Base-by-base conservation (phyloP, 2,797 vertebrate species). In the Betta splendens region DNA sequence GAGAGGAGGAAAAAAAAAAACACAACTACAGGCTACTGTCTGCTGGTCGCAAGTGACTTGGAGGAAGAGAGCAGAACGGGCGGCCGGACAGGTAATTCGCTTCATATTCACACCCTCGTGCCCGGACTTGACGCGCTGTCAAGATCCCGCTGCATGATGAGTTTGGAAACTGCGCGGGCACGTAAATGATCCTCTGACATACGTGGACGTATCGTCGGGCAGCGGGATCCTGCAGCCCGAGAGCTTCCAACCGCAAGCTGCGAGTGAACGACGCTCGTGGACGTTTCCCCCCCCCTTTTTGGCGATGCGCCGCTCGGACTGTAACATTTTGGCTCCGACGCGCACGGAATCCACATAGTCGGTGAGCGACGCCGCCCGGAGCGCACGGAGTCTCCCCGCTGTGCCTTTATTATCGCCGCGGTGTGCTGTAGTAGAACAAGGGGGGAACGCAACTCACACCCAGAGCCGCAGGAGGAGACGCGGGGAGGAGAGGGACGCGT, bases 111-210 rank as follows among this genome's bases (percentile, higher is more conserved):
- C 53, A 64, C 63, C 49, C 52, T 29, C 32, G 15, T 48, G 60
- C 58, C 31, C 63, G 65, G 61, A 71, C 58, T 64, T 69, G 69
- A 61, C 69, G 12, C 69, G 60, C 65, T 35, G 57, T 28, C 74
- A 31, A n/a, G 37, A 15, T n/a, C 68, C 31, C 64, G 18, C 72
- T 18, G 42, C 16, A 7, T 29, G 62, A 66, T 33, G 79, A 91
- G 85, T 91, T 90, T 55, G 47, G 63, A 79, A 82, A 75, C 71
- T 71, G 77, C 65, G 67, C 69, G 75, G 75, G 64, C 51, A 63
- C 85, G 75, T 76, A 53, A 76, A 69, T 49, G 45, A 64, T 71
- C 70, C 67, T 42, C 77, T 62, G 16, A 55, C 53, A 70, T 50
- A 58, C 23, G 69, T 72, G 85, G 86, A 83, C 78, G 66, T 76